A percentile compares a stretch with the other conserved stretches of the same genome.
These are phyloP conservation scores for Drosophila prosaltans DNA, from an alignment of 1,140 invertebrate genomes.

Conservation along the genomic window DNA sequence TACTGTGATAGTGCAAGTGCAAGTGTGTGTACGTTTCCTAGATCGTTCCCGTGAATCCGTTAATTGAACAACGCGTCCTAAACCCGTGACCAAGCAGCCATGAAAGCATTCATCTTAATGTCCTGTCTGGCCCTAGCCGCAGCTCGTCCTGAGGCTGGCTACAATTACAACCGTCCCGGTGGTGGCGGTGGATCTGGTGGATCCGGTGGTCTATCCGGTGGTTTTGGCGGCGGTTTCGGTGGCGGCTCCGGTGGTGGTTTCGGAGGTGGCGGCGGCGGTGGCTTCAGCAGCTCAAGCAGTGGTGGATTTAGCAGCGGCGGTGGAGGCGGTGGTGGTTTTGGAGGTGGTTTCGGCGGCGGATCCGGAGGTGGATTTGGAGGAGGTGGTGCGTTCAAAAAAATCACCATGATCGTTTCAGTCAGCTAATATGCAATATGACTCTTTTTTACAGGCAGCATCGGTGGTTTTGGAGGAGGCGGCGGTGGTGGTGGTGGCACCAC, in stretches of 20 bases:
- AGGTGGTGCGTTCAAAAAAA: conserved; percentile 23
- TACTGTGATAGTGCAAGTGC: conserved; percentile 77
- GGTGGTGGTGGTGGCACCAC: conserved; percentile 84
- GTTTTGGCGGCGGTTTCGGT: conserved; percentile 46
- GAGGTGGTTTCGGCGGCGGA: conserved; percentile 48
- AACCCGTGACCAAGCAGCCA: conserved; percentile 57
- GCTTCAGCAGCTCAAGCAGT: conserved; percentile 30
- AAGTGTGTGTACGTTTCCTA: conserved; percentile 37
- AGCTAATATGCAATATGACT: conserved; percentile 1
- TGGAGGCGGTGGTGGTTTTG: conserved; percentile 44
- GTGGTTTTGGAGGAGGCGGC: conserved; percentile 71
- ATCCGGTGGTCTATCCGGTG: conserved; percentile 35
- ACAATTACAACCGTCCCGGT: conserved; percentile 85
- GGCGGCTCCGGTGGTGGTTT: conserved; percentile 44
- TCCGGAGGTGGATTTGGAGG: conserved; percentile 48
- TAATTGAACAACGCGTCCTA: conserved; percentile 41
- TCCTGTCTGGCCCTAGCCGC: conserved; percentile 86
- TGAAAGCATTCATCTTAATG: conserved; percentile 84
- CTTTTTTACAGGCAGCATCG: conserved; percentile 68
- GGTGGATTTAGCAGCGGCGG: conserved; percentile 65
- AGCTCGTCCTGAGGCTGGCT: conserved; percentile 86
- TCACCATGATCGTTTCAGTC: background rate
- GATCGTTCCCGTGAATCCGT: conserved; percentile 25
- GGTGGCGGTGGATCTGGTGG: conserved; percentile 75
- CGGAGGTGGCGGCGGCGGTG: conserved; percentile 49